Evolutionary conservation across 2,113 vertebrate genomes (phyloP), one percentile per base, ranked within the genome.

Genomic region (Sinosuthora webbiana): DNA sequence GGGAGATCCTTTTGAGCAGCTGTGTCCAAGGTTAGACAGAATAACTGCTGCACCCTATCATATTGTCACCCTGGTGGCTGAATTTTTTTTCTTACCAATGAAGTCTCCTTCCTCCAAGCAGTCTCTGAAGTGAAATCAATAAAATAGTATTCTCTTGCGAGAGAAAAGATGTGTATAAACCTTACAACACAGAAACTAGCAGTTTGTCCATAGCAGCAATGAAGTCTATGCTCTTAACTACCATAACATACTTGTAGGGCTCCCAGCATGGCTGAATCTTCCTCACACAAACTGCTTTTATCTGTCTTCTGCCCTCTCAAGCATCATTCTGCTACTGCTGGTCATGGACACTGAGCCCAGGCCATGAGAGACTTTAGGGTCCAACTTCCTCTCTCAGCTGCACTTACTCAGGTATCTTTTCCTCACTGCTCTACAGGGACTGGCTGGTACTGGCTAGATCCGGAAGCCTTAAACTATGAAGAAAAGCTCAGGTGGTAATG

Each of bases 81-180:
- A 71, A 2, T 11, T 37, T 62, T 79, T 86, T 87, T 70, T 42
- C 44, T 83, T 89, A 76, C 37, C 7, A 59, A 6, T 45, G 87
- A 94, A 94, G 39, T 68, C 31, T 83, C 75, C 56, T 90, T 91
- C 53, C 77, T 94, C 74, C 74, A 87, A 87, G 83, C 63, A 85
- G 65, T 62, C 45, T 93, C 68, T 90, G 75, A 69, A 93, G 31
- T 33, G 16, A 87, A 65, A 87, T 83, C 11, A 4, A 90, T 94
- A 69, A 71, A 90, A 91, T 24, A 74, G 45, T 69, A 89, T 89
- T 87, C 13, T 92, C 44, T 64, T 87, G 45, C 20, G 37, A 89
- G 47, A 87, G 19, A 83, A 94, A 75, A 84, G 49, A 50, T 88
- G 14, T 52, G 16, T 77, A 68, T 63, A 45, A 74, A 63, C 30